phyloP scores from a whole-genome alignment of 2,113 vertebrate genomes.

The Clarias gariepinus region DNA sequence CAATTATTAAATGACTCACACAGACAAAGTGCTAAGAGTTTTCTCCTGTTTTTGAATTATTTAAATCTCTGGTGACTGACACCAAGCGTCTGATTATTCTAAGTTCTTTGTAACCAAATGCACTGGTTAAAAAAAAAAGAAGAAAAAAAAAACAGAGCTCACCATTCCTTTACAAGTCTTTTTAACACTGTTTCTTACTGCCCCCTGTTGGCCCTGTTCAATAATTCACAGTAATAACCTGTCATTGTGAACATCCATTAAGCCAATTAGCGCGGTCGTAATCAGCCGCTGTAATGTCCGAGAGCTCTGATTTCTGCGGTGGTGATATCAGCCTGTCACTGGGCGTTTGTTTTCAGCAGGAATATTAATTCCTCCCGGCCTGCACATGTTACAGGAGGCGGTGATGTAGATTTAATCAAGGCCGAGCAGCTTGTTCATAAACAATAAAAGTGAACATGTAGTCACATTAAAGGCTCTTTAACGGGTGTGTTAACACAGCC shows the following conservation, averaged over 20 bases:
- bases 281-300: background rate
- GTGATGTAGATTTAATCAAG: slow-evolving; percentile 22
- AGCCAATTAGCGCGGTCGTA: background rate
- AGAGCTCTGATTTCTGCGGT: background rate
- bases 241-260: background rate
- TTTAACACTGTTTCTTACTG: slow-evolving; percentile 8
- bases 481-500: background rate
- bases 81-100: background rate
- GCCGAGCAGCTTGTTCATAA: slow-evolving; percentile 19
- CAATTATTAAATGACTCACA: too few species aligned
- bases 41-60: background rate
- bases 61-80: background rate
- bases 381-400: background rate
- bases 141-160: background rate
- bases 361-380: background rate
- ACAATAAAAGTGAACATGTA: slow-evolving; percentile 7
- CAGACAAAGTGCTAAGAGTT: background rate
- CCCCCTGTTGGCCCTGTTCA: slow-evolving; percentile 45
- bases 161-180: background rate
- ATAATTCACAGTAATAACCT: background rate
- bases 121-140: background rate
- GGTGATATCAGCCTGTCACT: background rate
- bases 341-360: background rate
- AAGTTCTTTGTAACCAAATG: background rate
- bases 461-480: slow-evolving; percentile 33